phyloP scores from a whole-genome alignment of 2,888 invertebrate species.

The Minunthozetes semirufus region DNA sequence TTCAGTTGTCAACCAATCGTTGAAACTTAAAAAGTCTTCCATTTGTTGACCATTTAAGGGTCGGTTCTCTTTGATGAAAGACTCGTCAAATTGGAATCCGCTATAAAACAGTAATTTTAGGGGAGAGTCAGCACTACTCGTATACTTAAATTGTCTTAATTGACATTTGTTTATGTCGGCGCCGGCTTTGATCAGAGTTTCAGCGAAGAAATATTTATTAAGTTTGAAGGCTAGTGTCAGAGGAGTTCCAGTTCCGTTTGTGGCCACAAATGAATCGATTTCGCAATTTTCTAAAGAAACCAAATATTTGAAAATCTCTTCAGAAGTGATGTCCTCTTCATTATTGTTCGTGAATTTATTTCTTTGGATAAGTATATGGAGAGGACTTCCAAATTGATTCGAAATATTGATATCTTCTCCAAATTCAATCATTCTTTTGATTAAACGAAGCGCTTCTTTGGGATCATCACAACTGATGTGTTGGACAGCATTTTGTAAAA shows the following conservation, averaged over 20 bases:
- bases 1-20: not conserved
- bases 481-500: not conserved
- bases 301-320: not conserved
- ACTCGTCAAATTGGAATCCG: not conserved
- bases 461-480: conserved; percentile 4
- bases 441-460: not conserved
- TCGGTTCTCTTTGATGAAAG: not conserved
- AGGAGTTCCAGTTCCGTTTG: not conserved
- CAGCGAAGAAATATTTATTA: not conserved
- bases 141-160: not conserved
- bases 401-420: not conserved
- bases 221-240: not conserved
- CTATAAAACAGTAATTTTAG: not conserved
- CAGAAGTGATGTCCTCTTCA: not conserved
- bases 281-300: not conserved
- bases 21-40: not conserved
- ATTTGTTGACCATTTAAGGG: not conserved
- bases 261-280: not conserved
- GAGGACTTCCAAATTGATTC: not conserved
- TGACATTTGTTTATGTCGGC: not conserved
- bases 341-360: not conserved
- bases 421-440: not conserved
- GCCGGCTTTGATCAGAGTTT: not conserved
- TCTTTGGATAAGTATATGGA: conserved; percentile 2
- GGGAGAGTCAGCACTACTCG: not conserved